A percentile compares a stretch with the other conserved stretches of the same genome.
These are phyloP conservation scores for Diplosoma virens DNA, from an alignment of 23 tunicate species.

Conservation along the genomic window DNA sequence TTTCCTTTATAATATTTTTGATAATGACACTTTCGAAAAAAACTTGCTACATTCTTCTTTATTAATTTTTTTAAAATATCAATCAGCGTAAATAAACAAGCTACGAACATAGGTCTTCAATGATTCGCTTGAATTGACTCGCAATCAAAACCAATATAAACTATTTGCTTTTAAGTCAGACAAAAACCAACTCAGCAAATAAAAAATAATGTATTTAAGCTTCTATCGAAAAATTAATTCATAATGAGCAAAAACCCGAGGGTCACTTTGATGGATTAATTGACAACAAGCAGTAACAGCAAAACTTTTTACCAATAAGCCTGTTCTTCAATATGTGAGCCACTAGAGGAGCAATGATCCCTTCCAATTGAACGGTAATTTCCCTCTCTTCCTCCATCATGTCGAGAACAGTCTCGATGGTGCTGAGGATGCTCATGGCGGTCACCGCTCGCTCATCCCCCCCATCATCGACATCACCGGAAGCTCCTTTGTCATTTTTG, in stretches of 20 bases:
- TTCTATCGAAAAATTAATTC: too few species aligned
- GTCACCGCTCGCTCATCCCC: conserved; percentile 67
- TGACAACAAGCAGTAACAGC: neutral
- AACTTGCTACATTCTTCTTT: too few species aligned
- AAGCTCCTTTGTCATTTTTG: conserved; percentile 48
- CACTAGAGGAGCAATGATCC: conserved; percentile 74
- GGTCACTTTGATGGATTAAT: too few species aligned
- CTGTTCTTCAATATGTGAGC: conserved; percentile 82
- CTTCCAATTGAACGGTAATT: conserved; percentile 81
- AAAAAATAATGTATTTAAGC: neutral
- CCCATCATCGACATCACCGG: conserved; percentile 65
- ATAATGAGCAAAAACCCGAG: neutral
- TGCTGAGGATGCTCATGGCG: conserved; percentile 89
- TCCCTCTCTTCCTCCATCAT: conserved; percentile 92
- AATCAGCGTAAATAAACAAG: too few species aligned
- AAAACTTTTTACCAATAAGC: conserved; percentile 52
- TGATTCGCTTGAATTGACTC: too few species aligned
- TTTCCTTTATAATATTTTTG: too few species aligned
- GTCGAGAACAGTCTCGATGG: conserved; percentile 93
- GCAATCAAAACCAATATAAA: too few species aligned
- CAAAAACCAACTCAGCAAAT: too few species aligned
- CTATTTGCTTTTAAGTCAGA: too few species aligned
- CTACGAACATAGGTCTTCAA: too few species aligned
- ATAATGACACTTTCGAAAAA: too few species aligned
- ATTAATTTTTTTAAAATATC: too few species aligned